A percentile compares a stretch with the other conserved stretches of the same genome.
phyloP scores from a whole-genome alignment of 2,797 vertebrate genomes.

The Glossophaga mutica region DNA sequence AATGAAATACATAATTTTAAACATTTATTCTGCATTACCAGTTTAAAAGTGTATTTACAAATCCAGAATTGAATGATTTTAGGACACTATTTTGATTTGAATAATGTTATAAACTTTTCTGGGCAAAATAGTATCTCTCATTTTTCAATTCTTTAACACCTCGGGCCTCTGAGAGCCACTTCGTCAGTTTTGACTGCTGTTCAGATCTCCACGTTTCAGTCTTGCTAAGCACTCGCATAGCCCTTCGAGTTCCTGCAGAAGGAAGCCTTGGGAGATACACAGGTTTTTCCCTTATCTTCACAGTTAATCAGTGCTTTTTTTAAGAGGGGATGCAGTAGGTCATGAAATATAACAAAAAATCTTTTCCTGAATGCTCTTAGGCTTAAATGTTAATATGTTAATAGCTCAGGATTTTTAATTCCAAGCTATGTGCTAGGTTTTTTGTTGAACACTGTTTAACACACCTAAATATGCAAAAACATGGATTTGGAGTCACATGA shows the following conservation, averaged over 20 bases:
- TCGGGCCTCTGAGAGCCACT: background rate
- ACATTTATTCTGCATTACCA: slow-evolving; percentile 26
- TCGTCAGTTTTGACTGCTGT: background rate
- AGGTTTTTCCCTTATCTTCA: background rate
- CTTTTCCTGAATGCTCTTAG: background rate
- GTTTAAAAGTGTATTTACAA: slow-evolving; percentile 32
- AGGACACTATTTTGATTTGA: slow-evolving; percentile 14
- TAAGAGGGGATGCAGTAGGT: background rate
- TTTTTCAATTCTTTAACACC: background rate
- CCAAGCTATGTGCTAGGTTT: background rate
- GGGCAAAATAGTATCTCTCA: background rate
- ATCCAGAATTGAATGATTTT: background rate
- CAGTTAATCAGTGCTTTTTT: background rate
- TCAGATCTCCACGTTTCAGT: background rate
- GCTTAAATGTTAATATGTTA: background rate
- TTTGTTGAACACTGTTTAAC: background rate
- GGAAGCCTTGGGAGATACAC: background rate
- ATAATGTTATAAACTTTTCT: background rate
- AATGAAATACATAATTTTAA: slow-evolving; percentile 34
- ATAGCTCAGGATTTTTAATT: background rate
- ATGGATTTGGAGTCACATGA: background rate
- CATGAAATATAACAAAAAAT: background rate
- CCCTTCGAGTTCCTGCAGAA: background rate
- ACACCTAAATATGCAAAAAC: background rate
- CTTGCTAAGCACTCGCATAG: background rate